These are phyloP conservation scores for Onthophagus sagittarius DNA, from an alignment of 2,888 invertebrate genomes.

Conservation along the genomic window DNA sequence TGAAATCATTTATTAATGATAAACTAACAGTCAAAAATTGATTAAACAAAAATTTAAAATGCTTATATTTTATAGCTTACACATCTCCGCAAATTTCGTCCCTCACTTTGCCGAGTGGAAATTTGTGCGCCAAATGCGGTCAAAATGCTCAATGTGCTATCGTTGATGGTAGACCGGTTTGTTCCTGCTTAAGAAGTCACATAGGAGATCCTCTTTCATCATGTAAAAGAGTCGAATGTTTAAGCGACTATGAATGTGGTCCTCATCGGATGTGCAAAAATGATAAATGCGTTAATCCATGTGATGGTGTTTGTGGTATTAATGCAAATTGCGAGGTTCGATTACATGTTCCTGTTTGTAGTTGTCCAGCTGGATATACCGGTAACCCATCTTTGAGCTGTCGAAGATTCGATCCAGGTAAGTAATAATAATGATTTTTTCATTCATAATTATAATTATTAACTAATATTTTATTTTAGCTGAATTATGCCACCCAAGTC, in stretches of 20 bases:
- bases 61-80: not conserved
- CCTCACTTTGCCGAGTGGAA: not conserved
- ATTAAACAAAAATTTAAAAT: not conserved
- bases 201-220: slow-evolving; percentile 73
- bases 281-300: slow-evolving; percentile 76
- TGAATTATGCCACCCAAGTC: slow-evolving; percentile 78
- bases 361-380: slow-evolving; percentile 72
- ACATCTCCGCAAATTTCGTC: not conserved
- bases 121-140: slow-evolving; percentile 50
- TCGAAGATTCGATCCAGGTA: slow-evolving; percentile 72
- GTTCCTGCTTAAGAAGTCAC: slow-evolving; percentile 74
- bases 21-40: not conserved
- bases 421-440: slow-evolving; percentile 34
- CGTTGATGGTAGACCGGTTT: slow-evolving; percentile 69
- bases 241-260: slow-evolving; percentile 74
- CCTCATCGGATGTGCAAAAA: slow-evolving; percentile 68
- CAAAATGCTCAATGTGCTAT: slow-evolving; percentile 64
- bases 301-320: slow-evolving; percentile 68
- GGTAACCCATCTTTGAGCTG: slow-evolving; percentile 76
- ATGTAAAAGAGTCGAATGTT: slow-evolving; percentile 56
- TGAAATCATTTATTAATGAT: too few relatives aligned
- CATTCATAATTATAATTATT: not conserved
- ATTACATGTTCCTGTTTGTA: slow-evolving; percentile 74
- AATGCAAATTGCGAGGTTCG: slow-evolving; percentile 75
- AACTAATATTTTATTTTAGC: slow-evolving; percentile 51